Evolutionary conservation across 1,140 invertebrate species (phyloP).

Genomic region (Pentalonia nigronervosa): DNA sequence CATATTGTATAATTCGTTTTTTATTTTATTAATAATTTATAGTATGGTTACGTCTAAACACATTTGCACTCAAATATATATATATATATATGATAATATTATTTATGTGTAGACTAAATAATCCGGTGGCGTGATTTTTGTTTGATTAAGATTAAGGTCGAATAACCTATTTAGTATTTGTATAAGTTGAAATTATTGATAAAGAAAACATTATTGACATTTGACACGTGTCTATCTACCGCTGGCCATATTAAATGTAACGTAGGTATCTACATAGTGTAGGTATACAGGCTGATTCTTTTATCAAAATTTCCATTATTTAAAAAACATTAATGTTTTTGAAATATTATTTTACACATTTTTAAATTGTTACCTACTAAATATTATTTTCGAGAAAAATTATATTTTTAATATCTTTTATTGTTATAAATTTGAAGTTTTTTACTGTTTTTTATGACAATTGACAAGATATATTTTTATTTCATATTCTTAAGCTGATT

Average conservation of each 20-base stretch:
- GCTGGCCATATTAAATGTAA: not conserved
- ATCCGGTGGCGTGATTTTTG: conserved; percentile 15
- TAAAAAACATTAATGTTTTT: not conserved
- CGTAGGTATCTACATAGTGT: not conserved
- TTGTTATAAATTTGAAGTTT: too few relatives aligned
- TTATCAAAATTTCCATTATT: not conserved
- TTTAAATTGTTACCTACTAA: too few relatives aligned
- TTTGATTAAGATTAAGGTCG: not conserved
- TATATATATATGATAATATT: not conserved
- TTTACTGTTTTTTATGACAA: not conserved
- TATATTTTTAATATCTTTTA: too few relatives aligned
- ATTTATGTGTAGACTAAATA: not conserved
- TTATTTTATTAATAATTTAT: not conserved
- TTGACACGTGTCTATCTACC: not conserved
- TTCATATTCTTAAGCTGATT: not conserved
- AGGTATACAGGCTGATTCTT: not conserved
- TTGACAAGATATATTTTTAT: not conserved
- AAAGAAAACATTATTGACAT: not conserved
- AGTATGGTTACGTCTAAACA: not conserved
- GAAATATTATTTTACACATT: not conserved
- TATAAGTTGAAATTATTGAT: not conserved
- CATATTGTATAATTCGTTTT: not conserved
- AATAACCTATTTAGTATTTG: not conserved
- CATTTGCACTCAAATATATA: not conserved
- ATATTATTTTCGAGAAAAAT: too few relatives aligned